These are phyloP conservation scores for Cynopterus sphinx DNA, from an alignment of 2,797 vertebrate species.

Conservation along the genomic window DNA sequence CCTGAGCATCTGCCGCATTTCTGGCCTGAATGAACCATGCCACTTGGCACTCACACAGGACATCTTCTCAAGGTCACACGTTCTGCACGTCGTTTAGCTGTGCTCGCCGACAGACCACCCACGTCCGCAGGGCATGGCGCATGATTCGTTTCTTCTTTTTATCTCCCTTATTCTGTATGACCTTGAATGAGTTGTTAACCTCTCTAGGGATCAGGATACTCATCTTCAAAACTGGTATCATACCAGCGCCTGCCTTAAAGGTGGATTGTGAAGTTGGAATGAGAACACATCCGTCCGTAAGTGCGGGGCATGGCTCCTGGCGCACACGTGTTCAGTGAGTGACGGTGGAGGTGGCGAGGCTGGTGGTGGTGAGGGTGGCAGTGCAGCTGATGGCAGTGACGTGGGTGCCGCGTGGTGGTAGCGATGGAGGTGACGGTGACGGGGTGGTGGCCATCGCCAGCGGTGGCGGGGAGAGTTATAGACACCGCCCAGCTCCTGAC, in stretches of 20 bases:
- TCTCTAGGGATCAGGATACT: background rate
- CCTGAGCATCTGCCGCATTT: background rate
- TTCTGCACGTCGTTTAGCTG: slow-evolving; percentile 14
- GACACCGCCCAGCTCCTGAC: background rate
- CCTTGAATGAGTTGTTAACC: background rate
- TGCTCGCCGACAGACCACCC: background rate
- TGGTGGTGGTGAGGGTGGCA: accelerated
- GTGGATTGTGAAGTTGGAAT: background rate
- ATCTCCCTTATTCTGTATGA: background rate
- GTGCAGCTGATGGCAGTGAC: background rate
- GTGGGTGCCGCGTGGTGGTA: no score
- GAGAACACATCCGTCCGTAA: background rate
- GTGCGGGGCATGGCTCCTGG: background rate
- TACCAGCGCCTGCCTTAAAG: background rate
- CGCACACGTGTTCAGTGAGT: background rate
- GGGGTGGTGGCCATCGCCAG: accelerated
- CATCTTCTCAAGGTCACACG: background rate
- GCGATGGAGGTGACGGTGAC: accelerated
- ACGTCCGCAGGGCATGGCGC: background rate
- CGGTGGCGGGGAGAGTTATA: background rate
- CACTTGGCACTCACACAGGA: background rate
- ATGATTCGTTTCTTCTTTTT: background rate
- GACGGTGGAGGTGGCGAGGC: accelerated
- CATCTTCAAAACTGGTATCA: background rate
- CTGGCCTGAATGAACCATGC: background rate